Evolutionary conservation across 2,888 invertebrate species (phyloP), one percentile per base, ranked within the genome.

Genomic region (Craniophora ligustri): DNA sequence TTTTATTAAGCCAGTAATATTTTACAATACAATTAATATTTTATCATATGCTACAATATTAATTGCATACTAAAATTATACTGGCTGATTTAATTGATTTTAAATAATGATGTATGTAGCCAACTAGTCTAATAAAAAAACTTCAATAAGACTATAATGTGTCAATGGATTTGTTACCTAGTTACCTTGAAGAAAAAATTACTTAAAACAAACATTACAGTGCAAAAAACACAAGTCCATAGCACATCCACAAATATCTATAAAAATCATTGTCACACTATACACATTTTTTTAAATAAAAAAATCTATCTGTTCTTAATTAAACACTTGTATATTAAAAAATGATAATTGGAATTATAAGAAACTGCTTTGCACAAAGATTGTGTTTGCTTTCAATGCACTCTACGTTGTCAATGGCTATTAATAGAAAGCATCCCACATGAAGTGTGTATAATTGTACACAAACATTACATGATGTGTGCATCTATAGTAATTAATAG

Each of bases 381-480:
- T 50, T 47, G 49, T 60, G 54, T 64, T 59, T 65, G 55, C 53
- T 69, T 70, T 57, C 67, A 67, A 63, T 67, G 41, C 47, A 46
- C 63, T 72, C 68, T 73, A 67, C 72, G 74, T 82, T 83, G 86
- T 84, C 80, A 84, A 69, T 75, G 76, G 85, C 78, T 92, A 92
- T 91, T 89, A 87, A 82, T 92, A 92, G 91, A 86, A 74, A 75
- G 53, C 87, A 84, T 80, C 87, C 86, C 87, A 90, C 86, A 75
- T 88, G 87, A 88, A 82, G 81, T 63, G 76, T 77, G 76, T 76
- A n/a, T n/a, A n/a, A n/a, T 41, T 41, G 47, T 72, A 80, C 62
- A 76, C 75, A 81, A 75, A 77, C 66, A 76, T 71, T 61, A 58
- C 48, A 58, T 67, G 44, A 62, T 45, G 60, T 67, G 54, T 75